Base-by-base conservation (phyloP, 2,888 invertebrate species). In the Busseola fusca region DNA sequence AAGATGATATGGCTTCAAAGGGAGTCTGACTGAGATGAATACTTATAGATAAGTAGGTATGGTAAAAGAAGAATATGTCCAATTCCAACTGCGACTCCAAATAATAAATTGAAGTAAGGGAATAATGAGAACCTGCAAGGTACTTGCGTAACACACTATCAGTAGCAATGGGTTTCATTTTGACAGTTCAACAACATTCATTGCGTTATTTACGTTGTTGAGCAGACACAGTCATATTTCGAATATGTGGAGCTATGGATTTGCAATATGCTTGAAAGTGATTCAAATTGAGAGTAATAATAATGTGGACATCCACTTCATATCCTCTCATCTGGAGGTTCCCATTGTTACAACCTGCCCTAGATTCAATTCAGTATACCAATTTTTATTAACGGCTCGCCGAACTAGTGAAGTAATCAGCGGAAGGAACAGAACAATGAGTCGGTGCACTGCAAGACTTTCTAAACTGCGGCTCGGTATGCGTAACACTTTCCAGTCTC, bases 381-480 rank as follows among this genome's bases (percentile, higher is more conserved):
- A 62, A 64, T 67, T 78, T 62, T 57, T 54, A 48, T 59, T 50
- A 76, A 70, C 70, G 67, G 64, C 64, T 37, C 60, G 54, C 40
- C 66, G 76, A 75, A 60, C 64, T 50, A 42, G 64, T 78, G 76
- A 62, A 70, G 70, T 62, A 78, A 78, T 42, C 76, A 70, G 54
- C 76, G 78, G 78, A 78, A 78, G 78, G 78, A 78, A 78, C 66
- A 56, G 9, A 76, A 80, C 81, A 78, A 80, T 78, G 57, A 57
- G 52, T 42, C 67, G 70, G 81, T 59, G 70, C 76, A 80, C 60
- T 60, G 64, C 66, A 60, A 57, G 57, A 80, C 78, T 78, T 78
- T 78, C 81, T 78, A 78, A 78, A 80, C 52, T 70, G 76, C 60
- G 48, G 64, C 25, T 42, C 42, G 76, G 62, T 58, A 56, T 48